Percentiles rank a stretch among this genome's conserved stretches.
phyloP scores from a whole-genome alignment of 2,888 invertebrate genomes.

The Metalampra italica region DNA sequence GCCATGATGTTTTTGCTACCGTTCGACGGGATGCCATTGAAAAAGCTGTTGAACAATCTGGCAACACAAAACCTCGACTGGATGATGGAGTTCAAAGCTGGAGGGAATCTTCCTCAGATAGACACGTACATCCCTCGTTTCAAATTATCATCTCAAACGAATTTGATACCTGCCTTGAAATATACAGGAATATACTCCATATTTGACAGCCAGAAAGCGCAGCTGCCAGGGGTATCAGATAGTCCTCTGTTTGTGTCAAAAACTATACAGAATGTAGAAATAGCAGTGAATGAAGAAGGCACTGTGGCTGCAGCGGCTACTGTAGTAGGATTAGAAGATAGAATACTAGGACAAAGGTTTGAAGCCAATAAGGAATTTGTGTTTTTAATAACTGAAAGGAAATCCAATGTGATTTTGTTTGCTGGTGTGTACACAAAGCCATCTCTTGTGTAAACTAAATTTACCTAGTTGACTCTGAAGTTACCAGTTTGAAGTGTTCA shows the following conservation, averaged over 20 bases:
- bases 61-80: slow-evolving; percentile 66
- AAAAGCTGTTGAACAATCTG: slow-evolving; percentile 71
- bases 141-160: slow-evolving; percentile 64
- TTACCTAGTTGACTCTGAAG: too few species aligned
- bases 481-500: too few species aligned
- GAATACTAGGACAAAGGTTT: slow-evolving; percentile 73
- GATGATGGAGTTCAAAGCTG: slow-evolving; percentile 61
- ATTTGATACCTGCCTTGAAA: slow-evolving; percentile 60
- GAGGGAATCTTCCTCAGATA: slow-evolving; percentile 62
- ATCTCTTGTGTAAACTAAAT: slow-evolving; percentile 26
- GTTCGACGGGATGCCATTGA: slow-evolving; percentile 70
- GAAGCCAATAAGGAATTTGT: slow-evolving; percentile 82
- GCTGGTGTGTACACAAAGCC: slow-evolving; percentile 76
- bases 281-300: slow-evolving; percentile 86
- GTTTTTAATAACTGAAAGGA: slow-evolving; percentile 81
- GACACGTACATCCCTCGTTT: slow-evolving; percentile 81
- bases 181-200: slow-evolving; percentile 82
- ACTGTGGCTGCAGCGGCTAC: slow-evolving; percentile 83
- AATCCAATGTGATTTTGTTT: slow-evolving; percentile 79
- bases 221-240: slow-evolving; percentile 79
- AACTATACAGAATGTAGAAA: slow-evolving; percentile 83
- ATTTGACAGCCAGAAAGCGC: slow-evolving; percentile 76
- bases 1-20: slow-evolving; percentile 83
- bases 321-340: slow-evolving; percentile 64
- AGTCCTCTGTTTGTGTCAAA: slow-evolving; percentile 78